Evolutionary conservation across 1,140 invertebrate species (phyloP), one percentile per base, ranked within the genome.

Genomic region (Eriosoma lanigerum): DNA sequence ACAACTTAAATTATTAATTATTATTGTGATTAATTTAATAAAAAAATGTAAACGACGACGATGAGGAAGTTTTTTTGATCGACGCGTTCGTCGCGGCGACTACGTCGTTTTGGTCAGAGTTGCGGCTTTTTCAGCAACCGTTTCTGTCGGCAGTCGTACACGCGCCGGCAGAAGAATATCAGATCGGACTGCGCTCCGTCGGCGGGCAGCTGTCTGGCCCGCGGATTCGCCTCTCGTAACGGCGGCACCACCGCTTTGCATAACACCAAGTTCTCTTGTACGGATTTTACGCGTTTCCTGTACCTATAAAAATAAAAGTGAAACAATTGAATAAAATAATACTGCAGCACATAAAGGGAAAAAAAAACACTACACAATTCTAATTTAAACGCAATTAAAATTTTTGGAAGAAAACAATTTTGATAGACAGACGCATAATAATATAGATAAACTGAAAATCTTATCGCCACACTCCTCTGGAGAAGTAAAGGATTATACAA

Each of bases 111-210:
- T 15, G 54, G 75, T 78, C 75, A 78, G 48, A 78, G 75, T 21
- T 32, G 80, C 46, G 83, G 84, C 87, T 91, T 90, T 84, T 92
- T 92, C 60, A 92, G 88, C 82, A 94, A 89, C 82, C 92, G 91
- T 83, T 92, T 93, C 81, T 94, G 92, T 80, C 96, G 90, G 87
- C 95, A 97, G 86, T 98, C 96, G 87, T 98, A 98, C 48, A 97
- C 94, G 83, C 93, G 92, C 21, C 95, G 91, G 87, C 96, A 98
- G 87, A 97, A 95, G 84, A 98, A 94, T 3, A 98, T 93, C 85
- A 95, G 91, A 82, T 97, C 96, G 8, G 92, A 89, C 78, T 90
- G 89, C 12, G 93, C 82, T 92, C 90, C 44, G 91, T 88, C 44
- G 92, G 91, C 56, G n/a, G 92, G 90, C 83, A 93, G 91, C 50